These are phyloP conservation scores for Podabrus alpinus DNA, from an alignment of 2,888 invertebrate species.

Conservation along the genomic window DNA sequence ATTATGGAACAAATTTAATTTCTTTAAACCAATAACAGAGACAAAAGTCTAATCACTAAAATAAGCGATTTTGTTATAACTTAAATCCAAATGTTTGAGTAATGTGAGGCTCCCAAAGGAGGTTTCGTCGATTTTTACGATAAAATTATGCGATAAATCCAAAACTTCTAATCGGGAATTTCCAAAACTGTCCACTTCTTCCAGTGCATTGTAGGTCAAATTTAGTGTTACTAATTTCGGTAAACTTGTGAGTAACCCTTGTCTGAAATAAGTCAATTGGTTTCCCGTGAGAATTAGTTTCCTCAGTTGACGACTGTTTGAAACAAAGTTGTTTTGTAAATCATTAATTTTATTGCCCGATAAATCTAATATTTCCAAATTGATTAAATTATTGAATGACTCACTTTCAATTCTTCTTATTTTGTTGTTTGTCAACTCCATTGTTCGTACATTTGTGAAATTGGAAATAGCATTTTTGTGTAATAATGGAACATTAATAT, in stretches of 20 bases:
- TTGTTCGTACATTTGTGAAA: neutral
- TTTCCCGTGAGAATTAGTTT: neutral
- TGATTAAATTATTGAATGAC: slow-evolving; percentile 3
- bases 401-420: slow-evolving; percentile 11
- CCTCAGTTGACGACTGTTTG: neutral
- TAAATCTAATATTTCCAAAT: slow-evolving; percentile 1
- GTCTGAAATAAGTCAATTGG: neutral
- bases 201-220: neutral
- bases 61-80: neutral
- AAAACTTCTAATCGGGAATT: neutral
- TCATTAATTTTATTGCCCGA: neutral
- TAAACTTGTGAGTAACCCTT: neutral
- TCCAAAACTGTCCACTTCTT: too few species aligned
- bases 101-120: neutral
- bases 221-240: neutral
- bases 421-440: slow-evolving; percentile 8
- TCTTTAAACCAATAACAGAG: neutral
- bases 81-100: neutral
- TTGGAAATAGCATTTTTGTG: neutral
- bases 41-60: neutral
- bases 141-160: neutral
- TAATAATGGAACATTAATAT: slow-evolving; percentile 3
- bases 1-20: neutral
- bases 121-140: neutral
- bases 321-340: neutral